Percentiles rank a stretch among this genome's conserved stretches.
Evolutionary conservation across 2,113 vertebrate genomes (phyloP).

Genomic region (Cryptotis parvus): DNA sequence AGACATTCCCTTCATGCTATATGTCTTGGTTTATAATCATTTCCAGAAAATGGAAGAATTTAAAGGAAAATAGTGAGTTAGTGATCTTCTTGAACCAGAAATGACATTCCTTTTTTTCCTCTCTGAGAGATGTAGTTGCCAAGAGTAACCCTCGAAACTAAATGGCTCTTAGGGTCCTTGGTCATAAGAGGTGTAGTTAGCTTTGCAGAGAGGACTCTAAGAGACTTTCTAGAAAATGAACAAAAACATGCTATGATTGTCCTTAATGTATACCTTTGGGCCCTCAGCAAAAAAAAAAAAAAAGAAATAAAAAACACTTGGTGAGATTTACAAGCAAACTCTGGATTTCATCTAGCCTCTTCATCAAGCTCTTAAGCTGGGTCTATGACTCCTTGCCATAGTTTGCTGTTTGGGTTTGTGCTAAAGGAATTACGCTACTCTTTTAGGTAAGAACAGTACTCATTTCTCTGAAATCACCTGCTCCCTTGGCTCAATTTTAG

Average conservation of each 20-base stretch:
- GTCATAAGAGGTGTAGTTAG: neutral
- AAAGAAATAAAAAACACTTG: conserved; percentile 36
- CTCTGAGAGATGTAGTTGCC: neutral
- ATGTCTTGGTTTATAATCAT: conserved; percentile 55
- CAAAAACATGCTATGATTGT: conserved; percentile 40
- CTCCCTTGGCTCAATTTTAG: conserved; percentile 43
- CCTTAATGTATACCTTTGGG: conserved; percentile 12
- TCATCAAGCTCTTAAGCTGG: conserved; percentile 13
- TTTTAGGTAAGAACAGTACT: neutral
- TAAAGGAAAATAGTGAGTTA: too few species aligned
- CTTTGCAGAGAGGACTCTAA: neutral
- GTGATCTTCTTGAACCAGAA: too few species aligned
- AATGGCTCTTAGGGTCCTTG: neutral
- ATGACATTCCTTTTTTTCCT: neutral
- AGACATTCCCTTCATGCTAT: neutral
- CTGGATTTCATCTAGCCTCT: neutral
- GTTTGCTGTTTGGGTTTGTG: neutral
- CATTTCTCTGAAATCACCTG: conserved; percentile 43
- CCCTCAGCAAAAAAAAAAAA: neutral
- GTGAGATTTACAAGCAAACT: conserved; percentile 53
- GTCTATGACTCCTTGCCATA: neutral
- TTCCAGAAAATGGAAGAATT: conserved; percentile 59
- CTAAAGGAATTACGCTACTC: neutral
- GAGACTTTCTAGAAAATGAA: conserved; percentile 33
- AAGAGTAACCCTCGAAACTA: neutral